Base-by-base conservation (phyloP, 1,140 invertebrate genomes). In the Trichomalopsis sarcophagae region DNA sequence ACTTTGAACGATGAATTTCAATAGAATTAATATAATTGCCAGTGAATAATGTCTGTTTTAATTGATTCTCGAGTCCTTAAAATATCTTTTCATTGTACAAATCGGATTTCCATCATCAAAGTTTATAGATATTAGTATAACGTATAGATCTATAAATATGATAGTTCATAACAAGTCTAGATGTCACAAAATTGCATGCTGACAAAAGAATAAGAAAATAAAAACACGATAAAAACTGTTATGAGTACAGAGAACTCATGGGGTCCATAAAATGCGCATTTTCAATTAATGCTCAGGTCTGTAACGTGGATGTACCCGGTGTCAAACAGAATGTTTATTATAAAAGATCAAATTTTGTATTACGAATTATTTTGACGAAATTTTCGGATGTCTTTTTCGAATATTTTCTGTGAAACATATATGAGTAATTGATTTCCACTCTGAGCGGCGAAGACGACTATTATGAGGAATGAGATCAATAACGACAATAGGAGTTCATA, bases 401-500 rank as follows among this genome's bases (percentile, higher is more conserved):
- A n/a, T 17, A 62, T 21, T 62, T 62, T 62, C 55, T 62, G 55
- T 21, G 6, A 21, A 62, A 62, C 50, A 62, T n/a, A 27, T 27
- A 27, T 27, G 27, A 27, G 27, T 27, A 1, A 62, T 62, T 17
- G 6, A n/a, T 62, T 62, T 7, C 5, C 17, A 62, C 17, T 7
- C 6, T n/a, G 55, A n/a, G 1, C 17, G 55, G 14, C 55, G 4
- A n/a, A n/a, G 14, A 50, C 33, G 33, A 69, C 9, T 21, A 81
- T 40, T 21, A 81, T 40, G 33, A 44, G n/a, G 7, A 23, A 50
- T 6, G 21, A 50, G 9, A 36, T 68, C 36, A 77, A 83, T 77
- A 84, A 77, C 30, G 40, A 84, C 79, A 81, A 84, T 71, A 84
- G 36, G 9, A 33, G 0, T 75, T 74, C 36, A 75, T 68, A 75